phyloP scores from a whole-genome alignment of 1,140 invertebrate genomes.

The Helicoverpa zea region DNA sequence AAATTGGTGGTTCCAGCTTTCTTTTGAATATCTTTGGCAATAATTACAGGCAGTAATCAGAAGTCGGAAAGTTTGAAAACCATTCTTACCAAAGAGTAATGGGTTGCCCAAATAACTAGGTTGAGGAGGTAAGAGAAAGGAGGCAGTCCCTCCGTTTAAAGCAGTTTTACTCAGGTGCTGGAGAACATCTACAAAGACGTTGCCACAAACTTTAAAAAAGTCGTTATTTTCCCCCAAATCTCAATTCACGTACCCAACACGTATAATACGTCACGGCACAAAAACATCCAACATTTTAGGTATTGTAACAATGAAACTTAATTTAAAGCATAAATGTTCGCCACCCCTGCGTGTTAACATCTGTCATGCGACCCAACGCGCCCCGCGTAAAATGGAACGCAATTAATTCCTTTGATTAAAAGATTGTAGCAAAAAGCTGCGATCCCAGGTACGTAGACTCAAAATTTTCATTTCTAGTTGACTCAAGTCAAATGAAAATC shows the following conservation, averaged over 20 bases:
- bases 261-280: background rate
- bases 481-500: conserved; percentile 53
- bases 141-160: too few relatives aligned
- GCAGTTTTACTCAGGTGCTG: too few relatives aligned
- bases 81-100: too few relatives aligned
- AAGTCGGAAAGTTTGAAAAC: too few relatives aligned
- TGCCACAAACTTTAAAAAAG: too few relatives aligned
- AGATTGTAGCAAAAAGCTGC: conserved; percentile 38
- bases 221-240: too few relatives aligned
- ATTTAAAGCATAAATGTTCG: background rate
- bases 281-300: background rate
- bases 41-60: too few relatives aligned
- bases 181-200: too few relatives aligned
- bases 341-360: conserved; percentile 16
- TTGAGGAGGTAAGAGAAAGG: too few relatives aligned
- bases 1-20: too few relatives aligned
- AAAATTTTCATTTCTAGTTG: conserved; percentile 53
- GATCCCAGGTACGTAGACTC: background rate
- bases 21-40: too few relatives aligned
- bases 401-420: conserved; percentile 51
- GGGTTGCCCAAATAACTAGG: too few relatives aligned
- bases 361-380: conserved; percentile 20
- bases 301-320: conserved; percentile 17
- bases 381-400: conserved; percentile 38
- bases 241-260: background rate